These are phyloP conservation scores for Palythoa grandis DNA, from an alignment of 92 coral and sea anemone genomes.

Conservation along the genomic window DNA sequence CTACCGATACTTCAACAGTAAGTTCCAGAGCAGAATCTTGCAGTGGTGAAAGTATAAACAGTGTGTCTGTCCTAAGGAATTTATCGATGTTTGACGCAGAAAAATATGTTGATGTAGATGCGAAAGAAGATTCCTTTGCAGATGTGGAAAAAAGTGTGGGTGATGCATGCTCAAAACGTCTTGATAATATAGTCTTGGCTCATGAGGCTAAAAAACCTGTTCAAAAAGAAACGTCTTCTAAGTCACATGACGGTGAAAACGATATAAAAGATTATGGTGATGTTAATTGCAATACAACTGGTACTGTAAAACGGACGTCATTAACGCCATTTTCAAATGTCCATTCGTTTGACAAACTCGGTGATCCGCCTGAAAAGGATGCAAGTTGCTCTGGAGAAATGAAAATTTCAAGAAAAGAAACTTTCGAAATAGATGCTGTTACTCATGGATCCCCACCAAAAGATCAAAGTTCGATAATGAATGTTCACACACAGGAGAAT, in stretches of 20 bases:
- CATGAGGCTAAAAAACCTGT: neutral
- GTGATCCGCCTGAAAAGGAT: neutral
- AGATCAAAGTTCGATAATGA: neutral
- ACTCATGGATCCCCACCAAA: neutral
- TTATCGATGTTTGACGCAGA: neutral
- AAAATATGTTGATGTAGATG: neutral
- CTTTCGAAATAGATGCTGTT: neutral
- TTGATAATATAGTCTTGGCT: neutral
- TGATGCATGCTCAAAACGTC: neutral
- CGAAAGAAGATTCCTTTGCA: neutral
- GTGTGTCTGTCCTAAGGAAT: conserved; percentile 17
- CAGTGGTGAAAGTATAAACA: conserved; percentile 12
- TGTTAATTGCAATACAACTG: neutral
- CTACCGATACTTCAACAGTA: neutral
- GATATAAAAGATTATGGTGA: neutral
- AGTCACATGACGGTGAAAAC: neutral
- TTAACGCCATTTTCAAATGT: neutral
- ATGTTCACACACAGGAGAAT: neutral
- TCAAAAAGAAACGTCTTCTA: conserved; percentile 7
- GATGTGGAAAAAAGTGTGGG: neutral
- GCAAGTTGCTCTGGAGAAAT: neutral
- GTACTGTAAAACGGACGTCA: neutral
- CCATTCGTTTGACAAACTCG: neutral
- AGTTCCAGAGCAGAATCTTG: conserved; percentile 7
- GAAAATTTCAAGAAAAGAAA: neutral